Evolutionary conservation across 30 jellyfish, hydroid and myxozoan genomes (phyloP).

Genomic region (Chrysaora quinquecirrha): DNA sequence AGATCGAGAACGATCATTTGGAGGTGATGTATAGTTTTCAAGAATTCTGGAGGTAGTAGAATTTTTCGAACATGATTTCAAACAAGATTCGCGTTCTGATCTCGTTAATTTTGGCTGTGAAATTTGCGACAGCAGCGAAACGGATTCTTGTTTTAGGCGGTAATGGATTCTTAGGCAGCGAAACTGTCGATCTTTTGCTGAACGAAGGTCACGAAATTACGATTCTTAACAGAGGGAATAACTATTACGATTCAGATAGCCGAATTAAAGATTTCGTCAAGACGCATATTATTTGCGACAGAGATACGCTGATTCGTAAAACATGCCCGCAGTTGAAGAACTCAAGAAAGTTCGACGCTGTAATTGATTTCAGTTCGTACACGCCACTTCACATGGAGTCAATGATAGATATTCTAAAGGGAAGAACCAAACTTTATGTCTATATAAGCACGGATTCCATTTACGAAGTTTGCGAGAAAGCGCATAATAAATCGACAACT

Average conservation of each 20-base stretch:
- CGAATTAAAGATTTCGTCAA: slow-evolving; percentile 45
- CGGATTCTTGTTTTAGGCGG: slow-evolving; percentile 91
- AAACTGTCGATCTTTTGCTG: slow-evolving; percentile 39
- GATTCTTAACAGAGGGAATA: slow-evolving; percentile 83
- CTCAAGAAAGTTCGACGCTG: slow-evolving; percentile 82
- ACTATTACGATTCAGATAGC: slow-evolving; percentile 69
- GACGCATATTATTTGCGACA: slow-evolving; percentile 65
- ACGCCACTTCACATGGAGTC: slow-evolving; percentile 77
- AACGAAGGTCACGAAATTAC: slow-evolving; percentile 57
- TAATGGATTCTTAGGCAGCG: slow-evolving; percentile 94
- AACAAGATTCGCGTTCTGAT: not conserved
- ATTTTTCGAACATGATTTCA: no score
- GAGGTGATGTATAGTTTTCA: no score
- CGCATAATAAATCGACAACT: slow-evolving; percentile 54
- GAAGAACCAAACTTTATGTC: slow-evolving; percentile 74
- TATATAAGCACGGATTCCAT: slow-evolving; percentile 91
- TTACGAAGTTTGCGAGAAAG: slow-evolving; percentile 83
- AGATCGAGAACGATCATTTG: not conserved
- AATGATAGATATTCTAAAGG: slow-evolving; percentile 73
- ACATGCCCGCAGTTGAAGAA: slow-evolving; percentile 72
- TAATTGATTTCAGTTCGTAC: slow-evolving; percentile 90
- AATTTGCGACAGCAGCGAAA: slow-evolving; percentile 13
- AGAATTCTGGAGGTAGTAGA: no score
- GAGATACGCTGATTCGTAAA: slow-evolving; percentile 75
- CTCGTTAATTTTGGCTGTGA: not conserved